Conservation (phyloP, 2,888 invertebrate genomes). For the Cryptocheilus praepositus region DNA sequence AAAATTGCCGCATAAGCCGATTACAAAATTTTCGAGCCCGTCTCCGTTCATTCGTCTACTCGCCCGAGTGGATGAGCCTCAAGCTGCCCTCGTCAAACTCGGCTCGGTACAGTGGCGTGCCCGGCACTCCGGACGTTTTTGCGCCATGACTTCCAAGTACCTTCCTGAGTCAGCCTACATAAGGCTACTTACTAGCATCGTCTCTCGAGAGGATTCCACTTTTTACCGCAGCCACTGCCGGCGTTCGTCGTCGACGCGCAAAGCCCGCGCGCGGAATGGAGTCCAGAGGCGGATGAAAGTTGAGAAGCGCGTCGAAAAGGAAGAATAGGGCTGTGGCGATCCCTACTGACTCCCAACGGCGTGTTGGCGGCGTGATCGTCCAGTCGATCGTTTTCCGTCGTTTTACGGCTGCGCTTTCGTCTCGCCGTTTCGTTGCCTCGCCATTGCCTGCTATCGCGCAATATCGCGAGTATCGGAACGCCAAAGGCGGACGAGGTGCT, state of each 20-base stretch:
- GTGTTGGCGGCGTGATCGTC: conserved; percentile 53
- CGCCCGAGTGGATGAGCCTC: not conserved
- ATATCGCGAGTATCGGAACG: not conserved
- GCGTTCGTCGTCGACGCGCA: not conserved
- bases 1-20: too few species aligned
- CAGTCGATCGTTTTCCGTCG: conserved; percentile 55
- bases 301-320: too few species aligned
- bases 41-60: too few species aligned
- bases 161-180: conserved; percentile 67
- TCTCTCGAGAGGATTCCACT: conserved; percentile 61
- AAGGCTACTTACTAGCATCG: conserved; percentile 64
- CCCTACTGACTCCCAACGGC: too few species aligned
- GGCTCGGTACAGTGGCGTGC: conserved; percentile 30
- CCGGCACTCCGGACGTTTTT: conserved; percentile 58
- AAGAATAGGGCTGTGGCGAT: too few species aligned
- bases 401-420: conserved; percentile 35
- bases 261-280: not conserved
- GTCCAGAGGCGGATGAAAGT: not conserved
- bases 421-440: not conserved
- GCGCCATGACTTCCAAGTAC: conserved; percentile 62
- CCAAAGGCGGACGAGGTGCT: too few species aligned
- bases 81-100: conserved; percentile 26
- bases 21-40: too few species aligned
- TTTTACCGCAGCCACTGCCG: conserved; percentile 49
- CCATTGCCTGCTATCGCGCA: not conserved